A percentile compares a stretch with the other conserved stretches of the same genome.
Evolutionary conservation across 64 coral and sea anemone genomes (phyloP).

Genomic region (Montipora foliosa): DNA sequence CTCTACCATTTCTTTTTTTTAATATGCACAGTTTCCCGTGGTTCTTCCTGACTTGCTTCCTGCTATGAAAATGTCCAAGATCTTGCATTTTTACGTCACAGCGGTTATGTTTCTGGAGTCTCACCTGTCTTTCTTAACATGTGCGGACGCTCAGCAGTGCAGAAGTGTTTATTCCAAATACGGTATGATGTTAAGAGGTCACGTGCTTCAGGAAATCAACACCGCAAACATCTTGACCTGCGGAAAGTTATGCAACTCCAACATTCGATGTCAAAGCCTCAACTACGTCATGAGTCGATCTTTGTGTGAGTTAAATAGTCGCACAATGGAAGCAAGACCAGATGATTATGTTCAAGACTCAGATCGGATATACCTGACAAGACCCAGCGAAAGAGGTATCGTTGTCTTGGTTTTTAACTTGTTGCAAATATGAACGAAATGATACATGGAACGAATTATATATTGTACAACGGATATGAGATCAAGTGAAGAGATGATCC

Average conservation of each 20-base stretch:
- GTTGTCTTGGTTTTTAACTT: background rate
- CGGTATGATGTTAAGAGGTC: background rate
- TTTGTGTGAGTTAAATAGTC: slow-evolving; percentile 1
- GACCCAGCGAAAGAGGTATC: background rate
- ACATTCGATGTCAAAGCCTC: background rate
- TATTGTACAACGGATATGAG: too few relatives aligned
- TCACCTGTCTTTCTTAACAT: background rate
- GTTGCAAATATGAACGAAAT: too few relatives aligned
- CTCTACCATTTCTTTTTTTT: too few relatives aligned
- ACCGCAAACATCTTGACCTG: background rate
- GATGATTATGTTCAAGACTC: background rate
- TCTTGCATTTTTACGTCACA: background rate
- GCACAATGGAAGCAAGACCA: background rate
- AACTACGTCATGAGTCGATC: slow-evolving; percentile 10
- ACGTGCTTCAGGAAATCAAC: background rate
- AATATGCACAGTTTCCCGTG: too few relatives aligned
- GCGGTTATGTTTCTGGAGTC: background rate
- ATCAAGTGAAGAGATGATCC: too few relatives aligned
- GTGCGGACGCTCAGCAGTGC: background rate
- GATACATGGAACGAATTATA: too few relatives aligned
- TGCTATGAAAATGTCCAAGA: background rate
- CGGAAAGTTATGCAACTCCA: background rate
- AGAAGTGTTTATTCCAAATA: background rate
- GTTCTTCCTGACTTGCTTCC: background rate
- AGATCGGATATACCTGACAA: background rate